A percentile compares a stretch with the other conserved stretches of the same genome.
phyloP scores from a whole-genome alignment of 2,113 vertebrate genomes.

The Aspidoscelis tigris region DNA sequence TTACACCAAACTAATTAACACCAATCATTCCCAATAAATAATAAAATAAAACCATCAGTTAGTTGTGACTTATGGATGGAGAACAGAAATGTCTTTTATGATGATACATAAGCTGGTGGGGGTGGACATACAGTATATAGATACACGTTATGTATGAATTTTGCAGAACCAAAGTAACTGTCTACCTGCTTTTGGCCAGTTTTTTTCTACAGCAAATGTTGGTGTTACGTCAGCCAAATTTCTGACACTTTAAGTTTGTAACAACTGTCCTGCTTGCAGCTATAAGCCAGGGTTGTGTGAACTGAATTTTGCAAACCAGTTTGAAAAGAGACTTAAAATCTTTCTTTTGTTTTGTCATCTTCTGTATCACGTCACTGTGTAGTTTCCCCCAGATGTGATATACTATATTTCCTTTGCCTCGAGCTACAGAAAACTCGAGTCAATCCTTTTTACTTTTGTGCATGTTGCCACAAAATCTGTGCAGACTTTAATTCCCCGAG shows the following conservation, averaged over 20 bases:
- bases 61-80: constrained; percentile 6
- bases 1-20: constrained; percentile 29
- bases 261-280: background rate
- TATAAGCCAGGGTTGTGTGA: background rate
- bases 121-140: no score
- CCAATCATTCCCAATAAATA: constrained; percentile 35
- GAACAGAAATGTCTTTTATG: background rate
- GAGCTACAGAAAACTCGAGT: constrained; percentile 13
- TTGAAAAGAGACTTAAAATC: background rate
- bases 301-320: background rate
- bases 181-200: background rate
- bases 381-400: no score
- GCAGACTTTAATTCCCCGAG: constrained; percentile 17
- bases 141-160: background rate
- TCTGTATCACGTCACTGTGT: background rate
- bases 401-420: background rate
- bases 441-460: constrained; percentile 44
- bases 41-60: constrained; percentile 27
- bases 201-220: background rate
- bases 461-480: constrained; percentile 33
- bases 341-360: background rate
- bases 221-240: background rate
- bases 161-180: background rate
- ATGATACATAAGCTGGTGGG: background rate
- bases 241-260: background rate